Evolutionary conservation across 2,113 vertebrate species (phyloP).

Genomic region (Lophura nycthemera): DNA sequence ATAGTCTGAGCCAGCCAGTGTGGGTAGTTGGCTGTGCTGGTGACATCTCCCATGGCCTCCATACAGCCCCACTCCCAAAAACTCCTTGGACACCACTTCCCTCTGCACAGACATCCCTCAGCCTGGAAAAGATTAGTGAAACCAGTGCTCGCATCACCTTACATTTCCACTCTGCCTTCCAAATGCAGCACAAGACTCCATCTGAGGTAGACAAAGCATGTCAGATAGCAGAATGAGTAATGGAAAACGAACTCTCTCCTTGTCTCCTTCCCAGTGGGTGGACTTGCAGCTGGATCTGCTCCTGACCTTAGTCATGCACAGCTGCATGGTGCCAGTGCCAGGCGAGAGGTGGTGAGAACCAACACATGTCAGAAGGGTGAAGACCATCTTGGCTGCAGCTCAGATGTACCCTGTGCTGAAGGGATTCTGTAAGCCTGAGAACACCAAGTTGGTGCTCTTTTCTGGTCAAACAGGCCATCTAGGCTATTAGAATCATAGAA

Average conservation of each 20-base stretch:
- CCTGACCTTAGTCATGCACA: neutral
- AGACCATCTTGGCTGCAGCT: neutral
- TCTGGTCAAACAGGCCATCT: neutral
- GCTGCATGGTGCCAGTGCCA: neutral
- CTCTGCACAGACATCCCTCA: neutral
- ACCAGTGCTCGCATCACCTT: slow-evolving; percentile 17
- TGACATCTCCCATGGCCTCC: neutral
- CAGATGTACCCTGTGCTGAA: neutral
- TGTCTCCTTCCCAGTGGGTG: neutral
- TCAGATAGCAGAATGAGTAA: slow-evolving; percentile 32
- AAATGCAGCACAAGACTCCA: slow-evolving; percentile 20
- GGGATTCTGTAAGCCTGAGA: neutral
- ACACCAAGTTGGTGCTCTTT: neutral
- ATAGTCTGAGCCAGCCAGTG: neutral
- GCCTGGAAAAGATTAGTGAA: slow-evolving; percentile 41
- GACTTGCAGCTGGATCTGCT: slow-evolving; percentile 25
- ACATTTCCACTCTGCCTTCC: slow-evolving; percentile 55
- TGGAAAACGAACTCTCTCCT: slow-evolving; percentile 12
- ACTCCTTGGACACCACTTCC: accelerated
- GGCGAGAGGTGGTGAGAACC: neutral
- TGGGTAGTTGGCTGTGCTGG: neutral
- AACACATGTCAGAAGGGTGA: neutral
- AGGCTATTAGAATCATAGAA: neutral
- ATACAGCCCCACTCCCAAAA: neutral
- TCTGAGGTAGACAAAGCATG: slow-evolving; percentile 46